phyloP scores from a whole-genome alignment of 2,113 vertebrate genomes.

The Chamaetylas fuelleborni region DNA sequence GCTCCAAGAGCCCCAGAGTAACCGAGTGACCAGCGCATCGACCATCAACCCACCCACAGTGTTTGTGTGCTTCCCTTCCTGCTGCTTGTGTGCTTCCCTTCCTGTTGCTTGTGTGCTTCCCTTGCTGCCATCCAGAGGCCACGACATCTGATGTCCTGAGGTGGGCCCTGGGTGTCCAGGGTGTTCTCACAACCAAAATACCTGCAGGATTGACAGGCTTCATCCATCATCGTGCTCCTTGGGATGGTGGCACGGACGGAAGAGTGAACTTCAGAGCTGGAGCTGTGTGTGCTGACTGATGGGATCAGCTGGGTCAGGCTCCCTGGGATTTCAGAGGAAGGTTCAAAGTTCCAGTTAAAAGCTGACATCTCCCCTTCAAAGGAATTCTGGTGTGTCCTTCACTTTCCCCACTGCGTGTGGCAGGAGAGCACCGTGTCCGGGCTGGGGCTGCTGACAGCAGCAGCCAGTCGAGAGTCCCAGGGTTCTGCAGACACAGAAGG shows the following conservation, averaged over 20 bases:
- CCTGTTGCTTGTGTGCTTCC: neutral
- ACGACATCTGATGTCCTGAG: neutral
- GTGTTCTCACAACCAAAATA: neutral
- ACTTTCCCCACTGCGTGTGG: neutral
- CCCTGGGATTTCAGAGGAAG: slow-evolving; percentile 23
- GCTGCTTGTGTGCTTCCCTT: neutral
- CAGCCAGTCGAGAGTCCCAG: neutral
- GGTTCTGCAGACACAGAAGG: neutral
- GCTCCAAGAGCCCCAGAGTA: neutral
- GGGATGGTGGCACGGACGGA: neutral
- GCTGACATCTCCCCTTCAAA: slow-evolving; percentile 26
- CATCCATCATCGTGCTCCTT: neutral
- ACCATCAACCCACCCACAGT: accelerated
- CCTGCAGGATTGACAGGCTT: slow-evolving; percentile 17
- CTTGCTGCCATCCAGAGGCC: neutral
- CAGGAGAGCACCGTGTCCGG: accelerated
- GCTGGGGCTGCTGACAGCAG: neutral
- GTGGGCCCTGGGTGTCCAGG: neutral
- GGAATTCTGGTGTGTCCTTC: neutral
- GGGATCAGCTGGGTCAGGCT: neutral
- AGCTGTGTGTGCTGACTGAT: slow-evolving; percentile 12
- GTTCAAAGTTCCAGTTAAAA: slow-evolving; percentile 33
- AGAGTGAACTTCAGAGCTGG: slow-evolving; percentile 8
- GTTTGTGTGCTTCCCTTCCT: neutral
- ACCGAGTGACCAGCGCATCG: accelerated